A percentile compares a stretch with the other conserved stretches of the same genome.
phyloP scores from a whole-genome alignment of 2,888 invertebrate species.

The Brachyptera risi region DNA sequence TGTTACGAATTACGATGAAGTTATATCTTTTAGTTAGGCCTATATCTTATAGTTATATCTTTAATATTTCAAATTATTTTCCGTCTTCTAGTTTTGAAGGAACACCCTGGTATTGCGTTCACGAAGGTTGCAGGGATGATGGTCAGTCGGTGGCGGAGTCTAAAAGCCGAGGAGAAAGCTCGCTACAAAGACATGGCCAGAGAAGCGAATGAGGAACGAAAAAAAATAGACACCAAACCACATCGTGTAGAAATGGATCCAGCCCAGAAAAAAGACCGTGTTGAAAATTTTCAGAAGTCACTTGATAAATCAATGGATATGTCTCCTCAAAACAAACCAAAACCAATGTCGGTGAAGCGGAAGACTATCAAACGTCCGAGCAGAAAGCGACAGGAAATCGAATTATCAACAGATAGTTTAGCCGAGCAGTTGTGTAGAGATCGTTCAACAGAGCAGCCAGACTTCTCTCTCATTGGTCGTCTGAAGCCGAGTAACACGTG shows the following conservation, averaged over 20 bases:
- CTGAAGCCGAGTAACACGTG: conserved; percentile 30
- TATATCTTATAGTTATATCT: not conserved
- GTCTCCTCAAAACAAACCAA: not conserved
- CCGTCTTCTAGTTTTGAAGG: conserved; percentile 38
- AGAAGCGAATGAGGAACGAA: conserved; percentile 31
- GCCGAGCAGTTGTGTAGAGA: not conserved
- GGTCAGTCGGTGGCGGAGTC: conserved; percentile 42
- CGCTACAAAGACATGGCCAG: conserved; percentile 40
- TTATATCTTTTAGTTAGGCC: too few relatives aligned
- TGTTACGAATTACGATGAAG: not conserved
- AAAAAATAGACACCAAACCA: not conserved
- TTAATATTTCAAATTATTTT: not conserved
- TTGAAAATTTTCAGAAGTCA: conserved; percentile 8
- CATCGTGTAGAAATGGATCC: not conserved
- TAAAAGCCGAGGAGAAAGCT: conserved; percentile 43
- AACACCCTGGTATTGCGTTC: conserved; percentile 41
- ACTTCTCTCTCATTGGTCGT: conserved; percentile 25
- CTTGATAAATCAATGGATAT: not conserved
- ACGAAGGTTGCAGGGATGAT: conserved; percentile 44
- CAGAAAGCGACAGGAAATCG: not conserved
- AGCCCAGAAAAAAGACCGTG: conserved; percentile 3
- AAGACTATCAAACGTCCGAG: too few relatives aligned
- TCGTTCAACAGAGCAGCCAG: not conserved
- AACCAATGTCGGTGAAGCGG: not conserved
- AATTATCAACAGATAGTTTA: not conserved